Conservation (phyloP, 2,888 invertebrate genomes). For the Psylliodes chrysocephalus region DNA sequence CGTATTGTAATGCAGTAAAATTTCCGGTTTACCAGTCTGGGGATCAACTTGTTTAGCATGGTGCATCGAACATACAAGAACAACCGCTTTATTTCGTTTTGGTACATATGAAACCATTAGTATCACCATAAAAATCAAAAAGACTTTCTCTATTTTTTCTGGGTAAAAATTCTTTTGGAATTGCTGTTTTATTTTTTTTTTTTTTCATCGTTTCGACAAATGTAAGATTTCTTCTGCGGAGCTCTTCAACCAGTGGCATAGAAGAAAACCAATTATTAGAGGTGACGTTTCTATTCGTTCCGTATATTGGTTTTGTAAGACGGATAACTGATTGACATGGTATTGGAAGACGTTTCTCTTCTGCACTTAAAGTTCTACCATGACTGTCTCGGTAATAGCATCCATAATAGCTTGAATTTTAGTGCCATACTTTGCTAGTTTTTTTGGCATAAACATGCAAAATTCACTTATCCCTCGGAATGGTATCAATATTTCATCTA, state of each 20-base stretch:
- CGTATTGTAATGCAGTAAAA: too few relatives aligned
- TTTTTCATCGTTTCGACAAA: too few relatives aligned
- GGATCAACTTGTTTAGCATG: too few relatives aligned
- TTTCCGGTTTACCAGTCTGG: too few relatives aligned
- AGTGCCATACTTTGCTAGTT: too few relatives aligned
- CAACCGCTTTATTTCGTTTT: too few relatives aligned
- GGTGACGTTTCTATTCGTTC: constrained; percentile 45
- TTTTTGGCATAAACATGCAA: too few relatives aligned
- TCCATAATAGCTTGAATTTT: too few relatives aligned
- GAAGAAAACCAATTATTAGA: constrained; percentile 47
- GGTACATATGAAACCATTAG: not conserved
- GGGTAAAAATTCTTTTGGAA: constrained; percentile 49
- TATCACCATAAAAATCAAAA: constrained; percentile 44
- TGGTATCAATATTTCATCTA: constrained; percentile 51
- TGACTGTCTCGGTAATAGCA: too few relatives aligned
- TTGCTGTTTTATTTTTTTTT: constrained; percentile 50
- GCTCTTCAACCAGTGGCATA: too few relatives aligned
- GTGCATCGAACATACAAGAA: too few relatives aligned
- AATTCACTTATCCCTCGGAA: too few relatives aligned
- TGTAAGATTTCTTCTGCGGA: constrained; percentile 42
- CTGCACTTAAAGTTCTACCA: constrained; percentile 40
- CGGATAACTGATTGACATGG: constrained; percentile 36
- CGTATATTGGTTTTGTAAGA: constrained; percentile 39
- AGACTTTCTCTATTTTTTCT: constrained; percentile 29
- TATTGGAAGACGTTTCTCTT: constrained; percentile 3